Base-by-base conservation (phyloP, 2,113 vertebrate genomes). In the Pipra filicauda region DNA sequence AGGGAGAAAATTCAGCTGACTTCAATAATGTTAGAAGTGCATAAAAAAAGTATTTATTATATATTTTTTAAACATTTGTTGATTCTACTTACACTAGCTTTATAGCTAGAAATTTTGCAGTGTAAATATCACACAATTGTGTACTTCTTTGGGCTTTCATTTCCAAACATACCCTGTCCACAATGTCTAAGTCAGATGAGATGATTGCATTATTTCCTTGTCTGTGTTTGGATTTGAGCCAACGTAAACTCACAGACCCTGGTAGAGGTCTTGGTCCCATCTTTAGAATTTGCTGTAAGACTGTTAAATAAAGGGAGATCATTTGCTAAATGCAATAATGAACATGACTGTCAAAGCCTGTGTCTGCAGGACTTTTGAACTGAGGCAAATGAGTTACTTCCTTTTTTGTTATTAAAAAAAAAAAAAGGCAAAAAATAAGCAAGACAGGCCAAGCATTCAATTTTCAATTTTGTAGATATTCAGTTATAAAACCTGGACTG, bases 401-500 rank as follows among this genome's bases (percentile, higher is more conserved):
- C 4, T 11, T 46, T 91, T 65, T 58, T 62, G 17, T 85, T 88
- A 74, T 43, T 51, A 70, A 80, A n/a, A 83, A 57, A 71, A 20
- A 27, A 23, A 17, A 62, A 23, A 6, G 2, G 8, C 9, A 52
- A 66, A 66, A 93, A 95, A 87, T 37, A 89, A 94, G 43, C 70
- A 44, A 88, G 76, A 65, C n/a, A 35, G 49, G 76, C 54, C 80
- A 93, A 94, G 86, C 77, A 92, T 94, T 85, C 73, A 46, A 28
- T 92, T 95, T 94, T 84, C 80, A 78, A 66, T 91, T 96, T 91
- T 19, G 48, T 54, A 94, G 73, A 87, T 85, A 91, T 52, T 91
- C n/a, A 61, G 73, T 70, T 91, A 75, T 85, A 91, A 96, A 96
- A 89, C 58, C 66, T 95, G 95, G 95, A 89, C 58, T 73, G 65